Evolutionary conservation across 2,113 vertebrate species (phyloP).

Genomic region (Caracal caracal): DNA sequence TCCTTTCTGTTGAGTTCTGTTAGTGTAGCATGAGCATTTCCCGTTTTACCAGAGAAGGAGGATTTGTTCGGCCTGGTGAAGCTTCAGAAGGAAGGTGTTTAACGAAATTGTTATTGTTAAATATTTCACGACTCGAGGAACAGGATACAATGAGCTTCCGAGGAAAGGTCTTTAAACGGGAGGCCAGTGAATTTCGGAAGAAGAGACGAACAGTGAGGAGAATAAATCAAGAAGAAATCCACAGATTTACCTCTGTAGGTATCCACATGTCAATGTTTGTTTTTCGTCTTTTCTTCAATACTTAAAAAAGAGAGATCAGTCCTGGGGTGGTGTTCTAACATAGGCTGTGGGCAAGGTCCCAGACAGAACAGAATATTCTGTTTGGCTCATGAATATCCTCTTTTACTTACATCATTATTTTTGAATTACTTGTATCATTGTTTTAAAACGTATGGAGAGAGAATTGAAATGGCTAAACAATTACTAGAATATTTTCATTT

Average conservation of each 20-base stretch:
- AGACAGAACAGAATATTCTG: not conserved
- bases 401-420: not conserved
- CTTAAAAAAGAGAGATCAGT: not conserved
- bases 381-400: not conserved
- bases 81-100: constrained; percentile 69
- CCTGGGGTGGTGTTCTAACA: not conserved
- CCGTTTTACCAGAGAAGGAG: constrained; percentile 66
- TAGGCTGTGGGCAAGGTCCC: not conserved
- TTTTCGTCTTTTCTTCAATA: constrained; percentile 2
- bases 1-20: constrained; percentile 83
- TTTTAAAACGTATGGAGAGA: not conserved
- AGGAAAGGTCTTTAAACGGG: constrained; percentile 87
- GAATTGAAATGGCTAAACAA: not conserved
- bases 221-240: constrained; percentile 88
- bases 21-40: constrained; percentile 84
- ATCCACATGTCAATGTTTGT: constrained; percentile 70
- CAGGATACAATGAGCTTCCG: constrained; percentile 93
- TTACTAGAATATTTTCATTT: not conserved
- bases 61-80: constrained; percentile 74
- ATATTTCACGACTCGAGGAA: constrained; percentile 60
- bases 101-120: constrained; percentile 61
- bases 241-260: constrained; percentile 94
- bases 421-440: not conserved
- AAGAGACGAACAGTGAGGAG: constrained; percentile 88
- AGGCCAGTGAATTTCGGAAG: constrained; percentile 92